These are phyloP conservation scores for Eutrigla gurnardus DNA, from an alignment of 2,797 vertebrate genomes.

Conservation along the genomic window DNA sequence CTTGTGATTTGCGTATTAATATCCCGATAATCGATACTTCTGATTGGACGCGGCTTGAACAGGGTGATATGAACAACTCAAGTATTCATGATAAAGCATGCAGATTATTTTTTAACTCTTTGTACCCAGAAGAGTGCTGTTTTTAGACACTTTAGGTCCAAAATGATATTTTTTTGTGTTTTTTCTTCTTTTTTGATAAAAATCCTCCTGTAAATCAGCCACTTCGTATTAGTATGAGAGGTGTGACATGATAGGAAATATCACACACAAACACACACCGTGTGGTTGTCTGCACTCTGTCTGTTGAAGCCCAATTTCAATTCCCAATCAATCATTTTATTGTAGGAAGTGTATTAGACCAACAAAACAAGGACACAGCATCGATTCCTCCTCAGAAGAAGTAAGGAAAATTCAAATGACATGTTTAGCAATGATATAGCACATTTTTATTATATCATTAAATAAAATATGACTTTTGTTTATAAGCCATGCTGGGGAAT, in stretches of 20 bases:
- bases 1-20: constrained; percentile 2
- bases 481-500: too few species aligned
- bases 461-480: too few species aligned
- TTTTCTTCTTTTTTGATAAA: constrained; percentile 5
- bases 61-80: neutral
- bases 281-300: neutral
- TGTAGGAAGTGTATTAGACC: constrained; percentile 22
- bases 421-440: too few species aligned
- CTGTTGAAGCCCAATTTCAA: neutral
- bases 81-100: neutral
- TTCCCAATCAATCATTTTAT: neutral
- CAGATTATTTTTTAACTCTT: neutral
- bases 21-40: neutral
- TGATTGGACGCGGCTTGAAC: neutral
- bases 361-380: constrained; percentile 15
- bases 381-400: neutral
- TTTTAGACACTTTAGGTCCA: neutral
- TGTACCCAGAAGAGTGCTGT: too few species aligned
- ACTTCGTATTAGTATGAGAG: neutral
- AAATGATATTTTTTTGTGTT: neutral
- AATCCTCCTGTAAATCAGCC: constrained; percentile 13
- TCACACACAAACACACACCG: constrained; percentile 1
- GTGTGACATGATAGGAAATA: neutral
- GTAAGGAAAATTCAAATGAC: neutral
- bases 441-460: too few species aligned